Evolutionary conservation across 2,113 vertebrate species (phyloP), one percentile per base, ranked within the genome.

Genomic region (Loxodonta africana): DNA sequence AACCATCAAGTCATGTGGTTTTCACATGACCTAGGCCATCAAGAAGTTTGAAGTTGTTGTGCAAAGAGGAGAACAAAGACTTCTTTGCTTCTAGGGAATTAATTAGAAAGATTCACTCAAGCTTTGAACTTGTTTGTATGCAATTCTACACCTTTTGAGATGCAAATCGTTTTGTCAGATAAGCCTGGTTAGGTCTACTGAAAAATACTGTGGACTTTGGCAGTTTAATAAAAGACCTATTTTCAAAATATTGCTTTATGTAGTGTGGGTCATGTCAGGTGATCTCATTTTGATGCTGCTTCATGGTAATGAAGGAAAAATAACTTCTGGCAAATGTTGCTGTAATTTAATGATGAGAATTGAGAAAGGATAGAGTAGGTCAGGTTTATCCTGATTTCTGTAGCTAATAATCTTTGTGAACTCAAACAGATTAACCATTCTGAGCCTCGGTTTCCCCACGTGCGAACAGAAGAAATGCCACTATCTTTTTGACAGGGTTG

Each of bases 161-260:
- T 95, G 84, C 46, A 97, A 95, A 97, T 94, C n/a, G 78, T 44
- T 88, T 90, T 94, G 67, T 80, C 83, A 51, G 21, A 78, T 86
- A 76, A 96, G 65, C 26, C 37, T 60, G 44, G 83, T 28, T 11
- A 94, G 83, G 63, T 89, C 37, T 69, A 26, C 82, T 92, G 33
- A 90, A 94, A 96, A 78, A 83, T 88, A 37, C 23, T 41, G 23
- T 81, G 69, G 69, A 83, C 25, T 93, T 87, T 77, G 37, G 37
- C 57, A 96, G 88, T 95, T 96, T 88, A 94, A 91, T 93, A 87
- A 97, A 96, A 95, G 76, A 33, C 3, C 71, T 74, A 63, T 92
- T 97, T 96, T 97, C 77, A 88, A 95, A 95, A 85, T 77, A 65
- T 71, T 96, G 82, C 53, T 28, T 90, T 90, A 25, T 63, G 71